These are phyloP conservation scores for Dendrolimus houi DNA, from an alignment of 2,888 invertebrate species.

Conservation along the genomic window DNA sequence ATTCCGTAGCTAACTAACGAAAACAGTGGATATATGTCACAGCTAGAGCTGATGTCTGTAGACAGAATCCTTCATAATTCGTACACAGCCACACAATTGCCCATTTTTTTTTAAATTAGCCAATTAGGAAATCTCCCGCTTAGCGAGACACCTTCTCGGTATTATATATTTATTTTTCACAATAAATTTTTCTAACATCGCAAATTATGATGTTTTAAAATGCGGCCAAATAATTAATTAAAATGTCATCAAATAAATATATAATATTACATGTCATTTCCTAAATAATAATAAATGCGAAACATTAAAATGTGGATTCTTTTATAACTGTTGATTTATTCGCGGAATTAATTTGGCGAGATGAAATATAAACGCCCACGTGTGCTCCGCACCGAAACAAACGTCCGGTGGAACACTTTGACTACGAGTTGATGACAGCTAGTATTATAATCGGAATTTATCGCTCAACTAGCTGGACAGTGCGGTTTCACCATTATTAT, in stretches of 20 bases:
- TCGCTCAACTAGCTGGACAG: background rate
- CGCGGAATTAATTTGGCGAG: constrained; percentile 38
- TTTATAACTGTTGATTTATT: constrained; percentile 12
- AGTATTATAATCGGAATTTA: constrained; percentile 12
- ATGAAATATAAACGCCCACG: constrained; percentile 35
- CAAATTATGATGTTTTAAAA: constrained; percentile 9
- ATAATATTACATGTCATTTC: background rate
- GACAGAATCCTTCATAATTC: too few species aligned
- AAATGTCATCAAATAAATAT: background rate
- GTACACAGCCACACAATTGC: too few species aligned
- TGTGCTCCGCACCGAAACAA: constrained; percentile 3
- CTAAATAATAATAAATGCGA: background rate
- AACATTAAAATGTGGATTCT: background rate
- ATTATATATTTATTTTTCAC: too few species aligned
- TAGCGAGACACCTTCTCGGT: too few species aligned
- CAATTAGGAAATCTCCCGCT: too few species aligned
- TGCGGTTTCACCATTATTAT: too few species aligned
- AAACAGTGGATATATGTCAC: too few species aligned
- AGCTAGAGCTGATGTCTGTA: too few species aligned
- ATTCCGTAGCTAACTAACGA: too few species aligned
- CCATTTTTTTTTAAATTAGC: too few species aligned
- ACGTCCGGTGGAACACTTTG: constrained; percentile 3
- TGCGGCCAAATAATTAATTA: background rate
- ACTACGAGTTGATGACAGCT: constrained; percentile 10
- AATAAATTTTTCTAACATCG: background rate